Percentiles rank a stretch among this genome's conserved stretches.
phyloP scores from a whole-genome alignment of 2,113 vertebrate species.

The Pterocles orientalis region DNA sequence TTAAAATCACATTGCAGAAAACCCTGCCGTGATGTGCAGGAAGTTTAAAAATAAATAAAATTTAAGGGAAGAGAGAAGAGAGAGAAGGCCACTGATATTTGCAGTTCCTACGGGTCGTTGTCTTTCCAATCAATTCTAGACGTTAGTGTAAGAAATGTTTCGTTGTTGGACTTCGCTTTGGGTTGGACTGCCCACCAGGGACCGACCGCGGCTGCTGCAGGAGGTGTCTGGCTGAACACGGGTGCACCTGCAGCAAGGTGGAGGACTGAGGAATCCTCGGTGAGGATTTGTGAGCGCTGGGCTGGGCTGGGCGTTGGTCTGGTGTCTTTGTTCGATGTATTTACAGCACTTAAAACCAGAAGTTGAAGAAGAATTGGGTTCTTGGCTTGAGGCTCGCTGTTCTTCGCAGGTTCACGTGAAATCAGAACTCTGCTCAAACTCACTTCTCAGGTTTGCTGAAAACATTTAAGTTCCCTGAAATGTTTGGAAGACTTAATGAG shows the following conservation, averaged over 20 bases:
- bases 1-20: neutral
- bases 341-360: neutral
- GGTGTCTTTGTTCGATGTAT: rapidly evolving
- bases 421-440: neutral
- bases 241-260: too few species aligned
- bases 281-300: too few species aligned
- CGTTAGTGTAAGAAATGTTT: neutral
- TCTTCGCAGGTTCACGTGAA: rapidly evolving
- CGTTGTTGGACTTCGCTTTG: neutral
- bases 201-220: rapidly evolving
- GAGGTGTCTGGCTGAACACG: neutral
- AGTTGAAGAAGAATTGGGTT: neutral
- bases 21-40: neutral
- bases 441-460: neutral
- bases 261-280: too few species aligned
- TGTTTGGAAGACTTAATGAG: neutral
- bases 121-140: neutral
- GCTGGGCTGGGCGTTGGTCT: too few species aligned
- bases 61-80: neutral
- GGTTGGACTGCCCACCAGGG: neutral
- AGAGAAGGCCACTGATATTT: neutral
- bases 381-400: neutral
- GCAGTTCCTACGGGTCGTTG: neutral
- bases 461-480: neutral
- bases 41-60: neutral